These are phyloP conservation scores for Tortricodes alternella DNA, from an alignment of 2,888 invertebrate species.

Conservation along the genomic window DNA sequence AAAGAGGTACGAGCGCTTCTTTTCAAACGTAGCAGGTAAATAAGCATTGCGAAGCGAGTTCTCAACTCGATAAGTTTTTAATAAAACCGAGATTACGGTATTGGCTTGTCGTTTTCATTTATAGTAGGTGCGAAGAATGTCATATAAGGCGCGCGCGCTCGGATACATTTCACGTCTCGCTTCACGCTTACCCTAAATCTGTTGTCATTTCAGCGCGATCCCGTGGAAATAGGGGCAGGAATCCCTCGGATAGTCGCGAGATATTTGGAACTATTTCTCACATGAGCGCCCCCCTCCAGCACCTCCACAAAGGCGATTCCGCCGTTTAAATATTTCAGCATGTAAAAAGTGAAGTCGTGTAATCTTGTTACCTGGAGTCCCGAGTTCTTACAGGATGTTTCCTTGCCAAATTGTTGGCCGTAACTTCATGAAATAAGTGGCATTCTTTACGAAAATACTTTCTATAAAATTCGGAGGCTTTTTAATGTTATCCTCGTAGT, in stretches of 20 bases:
- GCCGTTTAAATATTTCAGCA: conserved; percentile 73
- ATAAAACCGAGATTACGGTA: conserved; percentile 74
- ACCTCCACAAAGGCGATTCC: conserved; percentile 47
- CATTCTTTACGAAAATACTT: too few relatives aligned
- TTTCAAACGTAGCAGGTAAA: neutral
- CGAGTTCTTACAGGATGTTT: neutral
- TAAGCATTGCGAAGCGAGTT: conserved; percentile 35
- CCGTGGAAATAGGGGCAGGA: conserved; percentile 72
- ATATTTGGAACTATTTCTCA: conserved; percentile 78
- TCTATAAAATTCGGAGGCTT: too few relatives aligned
- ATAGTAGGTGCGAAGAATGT: conserved; percentile 75
- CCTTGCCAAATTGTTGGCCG: neutral
- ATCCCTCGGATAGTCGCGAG: conserved; percentile 73
- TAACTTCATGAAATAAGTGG: neutral
- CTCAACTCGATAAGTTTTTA: conserved; percentile 67
- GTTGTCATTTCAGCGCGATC: conserved; percentile 79
- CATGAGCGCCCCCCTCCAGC: conserved; percentile 52
- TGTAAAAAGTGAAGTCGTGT: conserved; percentile 70
- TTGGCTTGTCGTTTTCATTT: conserved; percentile 69
- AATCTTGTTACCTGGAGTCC: conserved; percentile 51
- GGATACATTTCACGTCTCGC: conserved; percentile 81
- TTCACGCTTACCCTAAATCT: conserved; percentile 80
- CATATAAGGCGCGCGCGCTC: conserved; percentile 74
- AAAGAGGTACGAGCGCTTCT: conserved; percentile 25
- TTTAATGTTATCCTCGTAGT: too few relatives aligned